phyloP scores from a whole-genome alignment of 1,140 invertebrate species.

The Ectropis grisescens region DNA sequence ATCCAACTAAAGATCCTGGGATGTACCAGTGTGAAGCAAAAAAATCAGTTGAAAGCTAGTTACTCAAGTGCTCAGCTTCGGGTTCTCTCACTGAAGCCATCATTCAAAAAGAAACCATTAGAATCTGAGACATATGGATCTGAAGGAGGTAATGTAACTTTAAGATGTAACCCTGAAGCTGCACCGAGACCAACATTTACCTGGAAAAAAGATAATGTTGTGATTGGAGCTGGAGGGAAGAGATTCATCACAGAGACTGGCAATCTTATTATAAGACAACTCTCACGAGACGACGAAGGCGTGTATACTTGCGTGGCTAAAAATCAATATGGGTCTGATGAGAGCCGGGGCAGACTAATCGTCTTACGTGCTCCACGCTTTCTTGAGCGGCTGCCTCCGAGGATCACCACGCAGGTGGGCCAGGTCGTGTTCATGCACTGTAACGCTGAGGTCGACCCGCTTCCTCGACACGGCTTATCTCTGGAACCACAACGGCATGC shows the following conservation, averaged over 20 bases:
- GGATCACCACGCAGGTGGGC: constrained; percentile 77
- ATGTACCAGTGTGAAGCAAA: constrained; percentile 96
- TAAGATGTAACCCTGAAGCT: constrained; percentile 94
- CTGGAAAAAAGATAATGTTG: constrained; percentile 92
- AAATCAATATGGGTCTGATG: constrained; percentile 86
- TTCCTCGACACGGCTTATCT: constrained; percentile 90
- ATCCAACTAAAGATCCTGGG: constrained; percentile 87
- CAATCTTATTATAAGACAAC: constrained; percentile 88
- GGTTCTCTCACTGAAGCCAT: constrained; percentile 88
- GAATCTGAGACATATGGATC: constrained; percentile 91
- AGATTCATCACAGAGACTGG: constrained; percentile 86
- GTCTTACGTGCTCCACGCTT: constrained; percentile 85
- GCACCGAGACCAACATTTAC: constrained; percentile 90
- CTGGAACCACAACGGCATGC: constrained; percentile 90
- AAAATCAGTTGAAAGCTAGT: constrained; percentile 88
- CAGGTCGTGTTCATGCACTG: constrained; percentile 83
- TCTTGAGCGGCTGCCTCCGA: constrained; percentile 75
- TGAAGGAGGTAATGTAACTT: constrained; percentile 91
- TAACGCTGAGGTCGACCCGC: constrained; percentile 82
- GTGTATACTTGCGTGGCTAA: constrained; percentile 90
- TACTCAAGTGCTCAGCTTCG: constrained; percentile 92
- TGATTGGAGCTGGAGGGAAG: constrained; percentile 83
- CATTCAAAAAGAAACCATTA: constrained; percentile 91
- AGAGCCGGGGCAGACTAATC: constrained; percentile 84
- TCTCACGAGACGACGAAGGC: constrained; percentile 89